Evolutionary conservation across 1,140 invertebrate species (phyloP), one percentile per base, ranked within the genome.

Genomic region (Bombus superbus): DNA sequence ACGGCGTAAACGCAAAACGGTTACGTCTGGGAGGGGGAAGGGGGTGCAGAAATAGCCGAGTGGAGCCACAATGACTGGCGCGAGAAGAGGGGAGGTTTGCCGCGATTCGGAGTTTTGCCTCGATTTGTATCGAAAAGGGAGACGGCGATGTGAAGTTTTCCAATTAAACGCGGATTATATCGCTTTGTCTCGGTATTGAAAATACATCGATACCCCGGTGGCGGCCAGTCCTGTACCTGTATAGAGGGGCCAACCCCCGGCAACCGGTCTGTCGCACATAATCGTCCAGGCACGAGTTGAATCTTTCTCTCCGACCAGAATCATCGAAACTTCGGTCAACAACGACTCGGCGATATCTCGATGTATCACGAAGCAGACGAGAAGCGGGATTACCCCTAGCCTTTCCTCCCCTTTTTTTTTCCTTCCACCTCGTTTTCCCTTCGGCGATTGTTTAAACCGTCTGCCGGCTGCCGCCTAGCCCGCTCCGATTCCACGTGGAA

Each of bases 101-200:
- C 73, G 71, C 83, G 89, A 91, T 90, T 85, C 78, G 38, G 77
- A 77, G 77, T 81, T 76, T 78, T 85, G 69, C 22, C 89, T 77
- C 90, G 90, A 91, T 91, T 91, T 91, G 90, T 91, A 91, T 90
- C 90, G 84, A 86, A 88, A 88, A 86, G 87, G 85, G 86, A 84
- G 66, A 74, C 81, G 81, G 75, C 81, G 87, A 91, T 81, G 89
- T 77, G 91, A 94, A 94, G 94, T 94, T 94, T 94, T 94, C 94
- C 94, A 94, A 94, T 94, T 94, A 94, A 94, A 94, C 91, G 90
- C 92, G 94, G 94, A 94, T 94, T 94, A 94, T 94, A 92, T 94
- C 94, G 94, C 93, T 94, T 94, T 94, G 94, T 94, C 93, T 93
- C 92, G 91, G 92, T 94, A 95, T 94, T 94, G 94, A 95, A 95